These are phyloP conservation scores for Gobius niger DNA, from an alignment of 2,113 vertebrate genomes.

Conservation along the genomic window DNA sequence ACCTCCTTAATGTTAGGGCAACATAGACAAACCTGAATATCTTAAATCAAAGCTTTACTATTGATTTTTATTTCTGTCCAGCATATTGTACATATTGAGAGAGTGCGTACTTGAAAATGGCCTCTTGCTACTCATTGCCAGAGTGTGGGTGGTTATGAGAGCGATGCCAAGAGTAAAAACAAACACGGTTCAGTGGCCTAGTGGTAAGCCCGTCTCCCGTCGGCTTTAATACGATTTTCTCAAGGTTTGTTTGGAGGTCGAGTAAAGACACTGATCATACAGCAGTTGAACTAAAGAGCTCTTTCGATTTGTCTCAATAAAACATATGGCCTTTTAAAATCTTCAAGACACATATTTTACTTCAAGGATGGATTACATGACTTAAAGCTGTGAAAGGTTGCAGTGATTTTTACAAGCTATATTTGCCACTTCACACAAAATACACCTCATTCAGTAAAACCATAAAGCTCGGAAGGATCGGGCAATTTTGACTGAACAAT, in stretches of 20 bases:
- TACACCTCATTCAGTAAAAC: neutral
- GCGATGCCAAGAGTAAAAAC: constrained; percentile 19
- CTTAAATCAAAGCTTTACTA: neutral
- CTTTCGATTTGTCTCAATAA: constrained; percentile 5
- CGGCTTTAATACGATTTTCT: constrained; percentile 48
- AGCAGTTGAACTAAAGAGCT: constrained; percentile 22
- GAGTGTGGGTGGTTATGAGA: neutral
- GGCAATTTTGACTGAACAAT: neutral
- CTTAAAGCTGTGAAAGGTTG: neutral
- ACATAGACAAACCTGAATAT: neutral
- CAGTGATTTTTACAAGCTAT: neutral
- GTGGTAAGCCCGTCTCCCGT: constrained; percentile 18
- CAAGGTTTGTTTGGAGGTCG: constrained; percentile 31
- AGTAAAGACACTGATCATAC: constrained; percentile 32
- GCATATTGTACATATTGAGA: neutral
- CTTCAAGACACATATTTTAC: neutral
- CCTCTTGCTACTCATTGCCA: constrained; percentile 7
- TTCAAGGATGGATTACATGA: neutral
- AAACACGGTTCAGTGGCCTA: constrained; percentile 28
- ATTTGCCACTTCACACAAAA: neutral
- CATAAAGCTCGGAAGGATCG: constrained; percentile 1
- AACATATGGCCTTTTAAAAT: constrained; percentile 10
- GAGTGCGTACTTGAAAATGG: neutral
- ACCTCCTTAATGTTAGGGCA: neutral
- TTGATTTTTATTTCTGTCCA: neutral